Evolutionary conservation across 2,113 vertebrate species (phyloP).

Genomic region (Tragelaphus scriptus): DNA sequence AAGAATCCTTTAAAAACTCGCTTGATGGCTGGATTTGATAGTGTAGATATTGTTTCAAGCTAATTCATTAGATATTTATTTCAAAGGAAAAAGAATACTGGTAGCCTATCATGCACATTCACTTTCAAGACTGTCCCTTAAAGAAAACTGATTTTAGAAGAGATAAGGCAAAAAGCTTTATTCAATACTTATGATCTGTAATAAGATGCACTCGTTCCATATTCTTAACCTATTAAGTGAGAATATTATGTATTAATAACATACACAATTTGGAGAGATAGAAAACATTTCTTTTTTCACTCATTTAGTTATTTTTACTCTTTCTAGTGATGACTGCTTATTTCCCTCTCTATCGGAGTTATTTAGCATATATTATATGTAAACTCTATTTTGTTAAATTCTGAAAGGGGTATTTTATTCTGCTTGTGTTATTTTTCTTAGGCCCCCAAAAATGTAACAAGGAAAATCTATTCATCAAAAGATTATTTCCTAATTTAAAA

Average conservation of each 20-base stretch:
- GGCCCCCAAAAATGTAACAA: background rate
- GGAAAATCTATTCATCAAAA: background rate
- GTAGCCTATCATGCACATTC: background rate
- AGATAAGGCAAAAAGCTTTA: background rate
- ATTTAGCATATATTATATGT: background rate
- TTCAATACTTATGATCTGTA: background rate
- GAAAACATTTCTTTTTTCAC: conserved; percentile 1
- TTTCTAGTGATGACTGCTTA: background rate
- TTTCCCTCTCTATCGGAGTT: background rate
- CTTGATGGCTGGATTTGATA: background rate
- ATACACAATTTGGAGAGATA: background rate
- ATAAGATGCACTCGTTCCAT: conserved; percentile 14
- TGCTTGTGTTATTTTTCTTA: conserved; percentile 14
- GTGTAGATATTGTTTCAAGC: background rate
- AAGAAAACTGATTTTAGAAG: background rate
- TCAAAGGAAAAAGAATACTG: background rate
- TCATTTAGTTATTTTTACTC: conserved; percentile 15
- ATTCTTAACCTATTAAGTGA: background rate
- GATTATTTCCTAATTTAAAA: background rate
- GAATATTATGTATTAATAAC: background rate
- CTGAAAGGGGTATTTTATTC: background rate
- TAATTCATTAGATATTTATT: background rate
- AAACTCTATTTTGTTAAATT: conserved; percentile 19
- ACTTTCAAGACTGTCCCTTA: background rate
- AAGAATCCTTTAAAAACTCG: background rate